Percentiles rank a stretch among this genome's conserved stretches.
Conservation (phyloP, 2,888 invertebrate genomes). For the Sturmia bella region DNA sequence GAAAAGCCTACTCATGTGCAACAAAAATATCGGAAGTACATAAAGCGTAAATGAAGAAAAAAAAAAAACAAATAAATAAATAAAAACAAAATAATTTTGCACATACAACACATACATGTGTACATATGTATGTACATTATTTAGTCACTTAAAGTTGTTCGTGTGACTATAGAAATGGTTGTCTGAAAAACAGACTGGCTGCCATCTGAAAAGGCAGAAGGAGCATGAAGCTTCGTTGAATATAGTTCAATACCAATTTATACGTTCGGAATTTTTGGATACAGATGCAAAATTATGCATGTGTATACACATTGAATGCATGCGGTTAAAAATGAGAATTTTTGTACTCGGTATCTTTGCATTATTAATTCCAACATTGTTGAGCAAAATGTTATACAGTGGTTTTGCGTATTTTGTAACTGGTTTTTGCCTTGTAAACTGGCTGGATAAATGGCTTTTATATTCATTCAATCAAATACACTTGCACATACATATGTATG, state of each 20-base stretch:
- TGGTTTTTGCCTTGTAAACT: constrained; percentile 19
- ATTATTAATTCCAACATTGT: constrained; percentile 21
- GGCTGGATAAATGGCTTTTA: background rate
- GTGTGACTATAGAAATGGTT: background rate
- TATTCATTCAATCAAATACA: constrained; percentile 48
- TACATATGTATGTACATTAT: background rate
- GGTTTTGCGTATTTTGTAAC: constrained; percentile 8
- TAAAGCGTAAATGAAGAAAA: background rate
- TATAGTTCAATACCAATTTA: constrained; percentile 55
- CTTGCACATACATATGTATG: no score
- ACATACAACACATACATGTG: background rate
- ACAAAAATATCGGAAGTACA: constrained; percentile 45
- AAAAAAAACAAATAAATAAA: no score
- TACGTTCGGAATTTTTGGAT: constrained; percentile 28
- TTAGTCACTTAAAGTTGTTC: no score
- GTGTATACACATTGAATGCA: constrained; percentile 1
- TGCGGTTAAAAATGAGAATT: constrained; percentile 31
- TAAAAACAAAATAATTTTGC: background rate
- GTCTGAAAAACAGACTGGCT: background rate
- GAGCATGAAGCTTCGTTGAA: constrained; percentile 16
- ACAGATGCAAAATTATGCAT: background rate
- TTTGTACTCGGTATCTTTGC: constrained; percentile 2
- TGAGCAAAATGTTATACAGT: background rate
- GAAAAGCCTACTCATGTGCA: constrained; percentile 48
- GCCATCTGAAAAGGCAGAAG: constrained; percentile 14